These are phyloP conservation scores for Nansenia antarctica DNA, from an alignment of 2,113 vertebrate genomes.

Conservation along the genomic window DNA sequence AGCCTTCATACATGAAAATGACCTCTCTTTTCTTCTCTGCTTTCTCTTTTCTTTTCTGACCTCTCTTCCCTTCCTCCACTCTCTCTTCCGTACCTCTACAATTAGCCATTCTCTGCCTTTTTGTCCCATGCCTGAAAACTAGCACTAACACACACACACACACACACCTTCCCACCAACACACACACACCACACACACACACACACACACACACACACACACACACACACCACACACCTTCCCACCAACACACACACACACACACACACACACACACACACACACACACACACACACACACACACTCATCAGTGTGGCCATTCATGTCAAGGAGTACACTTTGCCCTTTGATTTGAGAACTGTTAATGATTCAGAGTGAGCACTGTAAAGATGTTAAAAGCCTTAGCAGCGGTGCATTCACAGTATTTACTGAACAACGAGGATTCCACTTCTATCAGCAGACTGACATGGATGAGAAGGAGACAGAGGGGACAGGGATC, in stretches of 20 bases:
- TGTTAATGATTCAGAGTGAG: slow-evolving; percentile 64
- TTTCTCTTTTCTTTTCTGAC: neutral
- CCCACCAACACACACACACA: too few species aligned
- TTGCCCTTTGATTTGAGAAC: slow-evolving; percentile 43
- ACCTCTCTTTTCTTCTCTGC: neutral
- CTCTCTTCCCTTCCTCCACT: neutral
- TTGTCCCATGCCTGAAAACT: neutral
- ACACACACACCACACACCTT: slow-evolving; percentile 5
- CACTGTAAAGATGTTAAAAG: neutral
- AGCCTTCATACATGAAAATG: too few species aligned
- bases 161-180: too few species aligned
- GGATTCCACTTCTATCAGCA: neutral
- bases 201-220: neutral
- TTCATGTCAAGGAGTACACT: slow-evolving; percentile 37
- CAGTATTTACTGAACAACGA: too few species aligned
- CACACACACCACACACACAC: too few species aligned
- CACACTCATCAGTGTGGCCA: slow-evolving; percentile 1
- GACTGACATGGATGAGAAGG: slow-evolving; percentile 25
- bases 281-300: neutral
- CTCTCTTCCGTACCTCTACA: neutral
- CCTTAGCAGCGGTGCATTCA: neutral
- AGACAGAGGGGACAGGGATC: neutral
- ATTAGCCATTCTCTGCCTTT: neutral
- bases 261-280: neutral
- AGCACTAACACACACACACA: neutral